These are phyloP conservation scores for Gadopsis bispinosus DNA, from an alignment of 2,797 vertebrate genomes.

Conservation along the genomic window DNA sequence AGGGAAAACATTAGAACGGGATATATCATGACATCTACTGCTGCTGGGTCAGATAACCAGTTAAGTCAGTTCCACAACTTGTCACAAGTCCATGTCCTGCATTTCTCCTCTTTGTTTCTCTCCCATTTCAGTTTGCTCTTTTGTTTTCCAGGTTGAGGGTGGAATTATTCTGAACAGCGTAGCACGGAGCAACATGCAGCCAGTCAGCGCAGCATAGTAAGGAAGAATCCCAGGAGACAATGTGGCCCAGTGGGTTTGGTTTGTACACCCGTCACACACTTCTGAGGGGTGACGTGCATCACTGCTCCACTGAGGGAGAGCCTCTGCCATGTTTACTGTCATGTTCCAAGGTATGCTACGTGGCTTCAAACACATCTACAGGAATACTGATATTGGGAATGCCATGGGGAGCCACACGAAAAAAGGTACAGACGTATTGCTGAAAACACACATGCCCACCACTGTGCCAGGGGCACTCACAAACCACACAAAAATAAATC, in stretches of 20 bases:
- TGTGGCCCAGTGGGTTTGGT: constrained; percentile 83
- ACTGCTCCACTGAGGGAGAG: constrained; percentile 84
- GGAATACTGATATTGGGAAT: constrained; percentile 86
- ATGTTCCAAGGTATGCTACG: constrained; percentile 85
- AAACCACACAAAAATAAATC: constrained; percentile 49
- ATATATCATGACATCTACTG: constrained; percentile 75
- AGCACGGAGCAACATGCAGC: constrained; percentile 68
- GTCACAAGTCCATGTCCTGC: constrained; percentile 69
- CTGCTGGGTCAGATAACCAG: constrained; percentile 77
- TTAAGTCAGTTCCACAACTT: constrained; percentile 78
- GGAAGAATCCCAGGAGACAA: constrained; percentile 72
- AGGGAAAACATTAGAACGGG: constrained; percentile 77
- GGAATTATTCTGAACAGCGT: constrained; percentile 65
- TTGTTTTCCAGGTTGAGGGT: constrained; percentile 64
- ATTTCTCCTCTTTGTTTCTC: constrained; percentile 63
- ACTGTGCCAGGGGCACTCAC: constrained; percentile 44
- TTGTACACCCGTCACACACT: constrained; percentile 85
- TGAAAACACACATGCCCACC: constrained; percentile 69
- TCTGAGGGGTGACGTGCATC: constrained; percentile 84
- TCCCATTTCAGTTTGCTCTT: constrained; percentile 66
- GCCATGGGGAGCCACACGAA: constrained; percentile 72
- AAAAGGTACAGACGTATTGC: constrained; percentile 67
- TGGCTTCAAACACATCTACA: constrained; percentile 86
- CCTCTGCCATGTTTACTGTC: constrained; percentile 87
- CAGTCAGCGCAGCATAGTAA: constrained; percentile 68